A percentile compares a stretch with the other conserved stretches of the same genome.
These are phyloP conservation scores for Pangasius sanitwongsei DNA, from an alignment of 2,797 vertebrate genomes.

Conservation along the genomic window DNA sequence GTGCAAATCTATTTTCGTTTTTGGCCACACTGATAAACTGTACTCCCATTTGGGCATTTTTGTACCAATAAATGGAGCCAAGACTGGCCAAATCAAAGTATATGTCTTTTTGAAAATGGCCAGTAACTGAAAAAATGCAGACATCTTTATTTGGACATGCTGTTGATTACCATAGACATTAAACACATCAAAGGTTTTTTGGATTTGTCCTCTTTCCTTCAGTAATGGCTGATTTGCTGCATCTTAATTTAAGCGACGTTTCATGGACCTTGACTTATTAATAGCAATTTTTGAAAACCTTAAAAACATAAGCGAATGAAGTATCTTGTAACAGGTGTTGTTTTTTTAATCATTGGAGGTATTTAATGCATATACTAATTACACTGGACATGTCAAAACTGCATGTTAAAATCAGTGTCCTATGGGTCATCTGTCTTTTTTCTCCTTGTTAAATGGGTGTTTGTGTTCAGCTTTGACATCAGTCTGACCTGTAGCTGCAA, in stretches of 20 bases:
- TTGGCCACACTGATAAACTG: background rate
- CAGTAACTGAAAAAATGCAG: background rate
- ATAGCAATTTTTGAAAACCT: background rate
- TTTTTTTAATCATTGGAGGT: background rate
- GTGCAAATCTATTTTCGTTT: conserved; percentile 7
- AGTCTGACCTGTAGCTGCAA: conserved; percentile 90
- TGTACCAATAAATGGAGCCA: background rate
- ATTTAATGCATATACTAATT: conserved; percentile 4
- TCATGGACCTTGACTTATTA: background rate
- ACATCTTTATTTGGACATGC: background rate
- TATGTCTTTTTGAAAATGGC: background rate
- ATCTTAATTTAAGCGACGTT: background rate
- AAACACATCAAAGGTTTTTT: background rate
- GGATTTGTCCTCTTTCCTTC: background rate
- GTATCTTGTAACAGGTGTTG: background rate
- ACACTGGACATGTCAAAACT: background rate
- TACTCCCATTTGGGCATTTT: background rate
- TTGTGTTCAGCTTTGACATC: conserved; percentile 84
- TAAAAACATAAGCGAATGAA: background rate
- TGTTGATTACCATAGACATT: background rate
- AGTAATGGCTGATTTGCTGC: background rate
- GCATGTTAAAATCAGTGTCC: background rate
- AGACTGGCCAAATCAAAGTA: background rate
- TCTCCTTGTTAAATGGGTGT: conserved; percentile 29
- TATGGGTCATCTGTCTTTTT: background rate